phyloP scores from a whole-genome alignment of 2,888 invertebrate genomes.

The Drosophila putrida region DNA sequence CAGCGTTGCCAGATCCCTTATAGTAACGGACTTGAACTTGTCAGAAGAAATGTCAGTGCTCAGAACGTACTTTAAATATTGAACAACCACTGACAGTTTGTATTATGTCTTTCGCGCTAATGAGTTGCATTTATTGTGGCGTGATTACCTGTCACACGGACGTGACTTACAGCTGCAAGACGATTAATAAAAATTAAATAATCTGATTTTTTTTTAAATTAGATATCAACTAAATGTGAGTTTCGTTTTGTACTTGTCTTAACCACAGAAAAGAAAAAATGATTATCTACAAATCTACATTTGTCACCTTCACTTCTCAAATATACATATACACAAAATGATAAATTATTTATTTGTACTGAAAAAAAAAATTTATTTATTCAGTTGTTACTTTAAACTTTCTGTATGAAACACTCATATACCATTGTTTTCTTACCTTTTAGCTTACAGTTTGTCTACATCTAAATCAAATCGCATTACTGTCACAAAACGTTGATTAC shows the following conservation, averaged over 20 bases:
- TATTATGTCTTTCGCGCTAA: background rate
- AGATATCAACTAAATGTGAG: no score
- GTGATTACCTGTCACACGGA: background rate
- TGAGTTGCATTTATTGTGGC: background rate
- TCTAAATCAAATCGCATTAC: background rate
- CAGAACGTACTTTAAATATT: slow-evolving; percentile 12
- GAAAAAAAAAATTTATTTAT: no score
- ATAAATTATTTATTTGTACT: no score
- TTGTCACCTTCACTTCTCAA: no score
- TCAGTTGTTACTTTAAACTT: no score
- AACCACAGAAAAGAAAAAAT: no score
- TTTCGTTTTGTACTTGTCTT: no score
- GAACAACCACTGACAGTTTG: slow-evolving; percentile 16
- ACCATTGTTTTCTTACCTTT: background rate
- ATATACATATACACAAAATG: no score
- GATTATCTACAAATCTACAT: no score
- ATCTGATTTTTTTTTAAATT: no score
- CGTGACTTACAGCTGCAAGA: background rate
- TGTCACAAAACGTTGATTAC: background rate
- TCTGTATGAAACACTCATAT: no score
- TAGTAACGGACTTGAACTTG: slow-evolving; percentile 71
- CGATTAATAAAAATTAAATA: background rate
- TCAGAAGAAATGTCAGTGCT: slow-evolving; percentile 24
- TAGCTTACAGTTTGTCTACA: background rate
- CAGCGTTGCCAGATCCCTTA: slow-evolving; percentile 66